A percentile compares a stretch with the other conserved stretches of the same genome.
phyloP scores from a whole-genome alignment of 2,888 invertebrate species.

The Romanomermis culicivorax region DNA sequence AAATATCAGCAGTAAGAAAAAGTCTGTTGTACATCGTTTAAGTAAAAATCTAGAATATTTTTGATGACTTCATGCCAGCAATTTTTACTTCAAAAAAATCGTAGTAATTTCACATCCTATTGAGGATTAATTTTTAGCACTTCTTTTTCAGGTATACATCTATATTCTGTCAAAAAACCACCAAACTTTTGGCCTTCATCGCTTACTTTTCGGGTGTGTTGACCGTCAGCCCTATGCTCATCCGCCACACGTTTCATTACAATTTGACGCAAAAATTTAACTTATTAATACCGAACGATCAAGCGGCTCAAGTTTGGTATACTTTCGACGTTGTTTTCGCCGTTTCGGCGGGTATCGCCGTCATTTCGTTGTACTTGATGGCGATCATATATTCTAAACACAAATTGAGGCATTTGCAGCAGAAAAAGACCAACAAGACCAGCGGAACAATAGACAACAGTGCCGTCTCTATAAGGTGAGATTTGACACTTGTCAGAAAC shows the following conservation, averaged over 20 bases:
- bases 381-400: background rate
- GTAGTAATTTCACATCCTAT: too few species aligned
- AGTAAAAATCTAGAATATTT: too few species aligned
- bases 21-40: too few species aligned
- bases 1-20: too few species aligned
- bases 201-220: background rate
- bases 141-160: too few species aligned
- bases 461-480: too few species aligned
- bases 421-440: too few species aligned
- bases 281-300: background rate
- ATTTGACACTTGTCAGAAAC: too few species aligned
- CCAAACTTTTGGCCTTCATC: background rate
- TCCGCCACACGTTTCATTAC: background rate
- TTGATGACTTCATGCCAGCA: too few species aligned
- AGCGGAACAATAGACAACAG: too few species aligned
- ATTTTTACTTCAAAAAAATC: too few species aligned
- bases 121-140: too few species aligned
- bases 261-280: background rate
- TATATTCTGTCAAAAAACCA: background rate
- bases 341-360: background rate
- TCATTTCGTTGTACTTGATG: background rate
- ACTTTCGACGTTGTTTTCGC: background rate
- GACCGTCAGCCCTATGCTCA: background rate
- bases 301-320: background rate
- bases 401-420: background rate